Evolutionary conservation across 2,113 vertebrate species (phyloP).

Genomic region (Cyprinus carpio): DNA sequence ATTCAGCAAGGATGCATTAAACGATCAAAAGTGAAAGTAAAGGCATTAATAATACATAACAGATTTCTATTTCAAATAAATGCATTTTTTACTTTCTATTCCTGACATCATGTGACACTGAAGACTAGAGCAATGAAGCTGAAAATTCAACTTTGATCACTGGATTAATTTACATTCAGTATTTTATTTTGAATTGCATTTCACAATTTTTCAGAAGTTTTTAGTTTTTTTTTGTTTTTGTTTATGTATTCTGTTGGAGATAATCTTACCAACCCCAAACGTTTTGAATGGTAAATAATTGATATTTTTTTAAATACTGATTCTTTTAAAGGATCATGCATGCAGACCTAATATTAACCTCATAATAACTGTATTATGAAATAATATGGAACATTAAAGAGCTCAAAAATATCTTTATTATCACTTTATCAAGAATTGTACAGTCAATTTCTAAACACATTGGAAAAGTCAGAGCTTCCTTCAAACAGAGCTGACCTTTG

Average conservation of each 20-base stretch:
- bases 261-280: neutral
- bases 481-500: conserved; percentile 67
- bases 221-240: no score
- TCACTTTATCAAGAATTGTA: conserved; percentile 76
- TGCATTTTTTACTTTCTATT: neutral
- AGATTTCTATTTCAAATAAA: neutral
- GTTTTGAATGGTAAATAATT: conserved; percentile 57
- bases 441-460: conserved; percentile 78
- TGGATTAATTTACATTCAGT: neutral
- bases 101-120: neutral
- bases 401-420: conserved; percentile 91
- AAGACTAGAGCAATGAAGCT: neutral
- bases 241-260: no score
- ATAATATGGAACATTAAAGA: conserved; percentile 69
- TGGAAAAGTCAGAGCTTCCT: conserved; percentile 76
- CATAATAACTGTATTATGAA: neutral
- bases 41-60: neutral
- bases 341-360: no score
- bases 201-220: no score
- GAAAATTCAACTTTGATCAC: neutral
- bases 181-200: no score
- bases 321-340: neutral
- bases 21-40: neutral
- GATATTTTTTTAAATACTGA: neutral
- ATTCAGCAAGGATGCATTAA: neutral